Base-by-base conservation (phyloP, 2,888 invertebrate species). In the Drosophila stalkeri region DNA sequence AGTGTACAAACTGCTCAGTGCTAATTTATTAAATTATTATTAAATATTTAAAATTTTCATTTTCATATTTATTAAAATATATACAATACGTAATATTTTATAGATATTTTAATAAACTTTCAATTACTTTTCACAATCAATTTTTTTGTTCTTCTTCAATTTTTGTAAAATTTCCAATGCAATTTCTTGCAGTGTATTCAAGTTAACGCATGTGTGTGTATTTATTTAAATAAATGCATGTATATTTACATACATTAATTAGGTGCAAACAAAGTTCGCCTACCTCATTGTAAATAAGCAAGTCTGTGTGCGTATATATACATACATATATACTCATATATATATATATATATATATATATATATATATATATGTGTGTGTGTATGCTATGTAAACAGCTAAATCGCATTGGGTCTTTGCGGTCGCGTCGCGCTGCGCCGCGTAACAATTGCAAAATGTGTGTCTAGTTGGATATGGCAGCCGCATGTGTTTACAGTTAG, bases 161-260 rank as follows among this genome's bases (percentile, higher is more conserved):
- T 39, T 39, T 16, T n/a, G 1, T 14, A 1, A 14, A n/a, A 44
- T 6, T 20, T 1, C n/a, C n/a, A n/a, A 33, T 51, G 18, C 23
- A n/a, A 27, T 39, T n/a, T 54, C n/a, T 54, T 39, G n/a, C 54
- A 54, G 54, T 54, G 54, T 23, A 54, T 12, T 11, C 7, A 16
- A 23, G 23, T 16, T 1, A 23, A 11, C 37, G 6, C n/a, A 37
- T 23, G 16, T 20, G 12, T 52, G 16, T 18, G 54, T 43, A 56
- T 43, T 56, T 59, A 27, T 59, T 59, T 37, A 35, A 59, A 60
- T 60, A 47, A 47, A 27, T 60, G 47, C 37, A 47, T 39, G 46
- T 37, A 18, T 47, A 47, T 60, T 60, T 39, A 47, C 59, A 60
- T 60, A 27, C 37, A 39, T 47, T n/a, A 60, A 60, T 47, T 47